Evolutionary conservation across 2,888 invertebrate genomes (phyloP).

Genomic region (Ophioninae sp.): DNA sequence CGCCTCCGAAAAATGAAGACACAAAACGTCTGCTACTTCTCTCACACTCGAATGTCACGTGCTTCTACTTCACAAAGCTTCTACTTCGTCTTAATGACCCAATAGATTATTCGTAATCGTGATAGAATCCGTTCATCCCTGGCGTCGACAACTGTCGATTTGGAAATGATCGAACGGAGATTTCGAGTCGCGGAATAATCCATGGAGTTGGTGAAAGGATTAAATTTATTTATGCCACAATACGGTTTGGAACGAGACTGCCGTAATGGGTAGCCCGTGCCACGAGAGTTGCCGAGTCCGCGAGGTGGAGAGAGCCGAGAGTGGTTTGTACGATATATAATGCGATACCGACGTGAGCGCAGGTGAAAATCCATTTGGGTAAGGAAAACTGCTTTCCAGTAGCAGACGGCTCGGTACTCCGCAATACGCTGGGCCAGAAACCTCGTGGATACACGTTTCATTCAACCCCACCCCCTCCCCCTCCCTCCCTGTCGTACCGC

Average conservation of each 20-base stretch:
- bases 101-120: no score
- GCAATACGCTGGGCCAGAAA: slow-evolving; percentile 50
- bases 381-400: slow-evolving; percentile 63
- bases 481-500: slow-evolving; percentile 16
- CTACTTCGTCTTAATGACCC: no score
- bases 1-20: no score
- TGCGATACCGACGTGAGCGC: slow-evolving; percentile 41
- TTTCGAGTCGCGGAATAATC: not conserved
- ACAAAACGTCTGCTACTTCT: no score
- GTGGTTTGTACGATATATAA: slow-evolving; percentile 45
- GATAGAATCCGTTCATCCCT: no score
- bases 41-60: no score
- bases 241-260: slow-evolving; percentile 6
- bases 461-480: not conserved
- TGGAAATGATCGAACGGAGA: not conserved
- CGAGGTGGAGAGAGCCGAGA: slow-evolving; percentile 13
- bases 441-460: slow-evolving; percentile 54
- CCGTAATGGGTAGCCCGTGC: slow-evolving; percentile 29
- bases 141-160: no score
- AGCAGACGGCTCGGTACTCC: slow-evolving; percentile 44
- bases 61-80: no score
- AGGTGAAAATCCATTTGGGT: slow-evolving; percentile 65
- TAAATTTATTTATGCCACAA: slow-evolving; percentile 3
- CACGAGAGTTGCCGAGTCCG: slow-evolving; percentile 3
- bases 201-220: slow-evolving; percentile 25